These are phyloP conservation scores for Tridacna gigas DNA, from an alignment of 2,888 invertebrate species.

Conservation along the genomic window DNA sequence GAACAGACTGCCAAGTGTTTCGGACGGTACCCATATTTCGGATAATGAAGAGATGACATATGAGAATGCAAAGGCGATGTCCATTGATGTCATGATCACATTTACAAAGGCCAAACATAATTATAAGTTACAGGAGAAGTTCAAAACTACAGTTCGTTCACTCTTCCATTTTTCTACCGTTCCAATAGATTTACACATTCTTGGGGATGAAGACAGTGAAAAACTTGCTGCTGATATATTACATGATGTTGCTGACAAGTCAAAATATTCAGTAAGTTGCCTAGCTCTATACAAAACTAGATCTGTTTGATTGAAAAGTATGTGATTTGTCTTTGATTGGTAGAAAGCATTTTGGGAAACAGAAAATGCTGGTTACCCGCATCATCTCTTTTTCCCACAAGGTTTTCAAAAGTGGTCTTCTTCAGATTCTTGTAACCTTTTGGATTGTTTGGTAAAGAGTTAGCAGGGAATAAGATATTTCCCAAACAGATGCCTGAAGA, in stretches of 20 bases:
- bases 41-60: neutral
- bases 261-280: conserved; percentile 20
- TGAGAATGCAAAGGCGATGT: neutral
- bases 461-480: too few species aligned
- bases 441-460: too few species aligned
- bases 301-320: too few species aligned
- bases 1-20: neutral
- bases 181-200: conserved; percentile 73
- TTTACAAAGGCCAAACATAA: conserved; percentile 73
- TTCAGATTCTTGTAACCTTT: too few species aligned
- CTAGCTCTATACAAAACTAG: too few species aligned
- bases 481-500: too few species aligned
- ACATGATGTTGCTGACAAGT: conserved; percentile 35
- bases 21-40: conserved; percentile 4
- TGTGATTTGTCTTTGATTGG: too few species aligned
- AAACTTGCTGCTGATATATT: conserved; percentile 73
- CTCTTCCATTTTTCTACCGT: conserved; percentile 65
- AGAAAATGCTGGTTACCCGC: too few species aligned
- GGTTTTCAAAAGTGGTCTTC: too few species aligned
- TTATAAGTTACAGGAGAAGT: conserved; percentile 65
- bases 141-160: conserved; percentile 69
- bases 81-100: conserved; percentile 71
- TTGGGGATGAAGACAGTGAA: conserved; percentile 80
- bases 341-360: too few species aligned
- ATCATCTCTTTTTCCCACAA: too few species aligned